Conservation (phyloP, 2,113 vertebrate species). For the Periophthalmus modestus region DNA sequence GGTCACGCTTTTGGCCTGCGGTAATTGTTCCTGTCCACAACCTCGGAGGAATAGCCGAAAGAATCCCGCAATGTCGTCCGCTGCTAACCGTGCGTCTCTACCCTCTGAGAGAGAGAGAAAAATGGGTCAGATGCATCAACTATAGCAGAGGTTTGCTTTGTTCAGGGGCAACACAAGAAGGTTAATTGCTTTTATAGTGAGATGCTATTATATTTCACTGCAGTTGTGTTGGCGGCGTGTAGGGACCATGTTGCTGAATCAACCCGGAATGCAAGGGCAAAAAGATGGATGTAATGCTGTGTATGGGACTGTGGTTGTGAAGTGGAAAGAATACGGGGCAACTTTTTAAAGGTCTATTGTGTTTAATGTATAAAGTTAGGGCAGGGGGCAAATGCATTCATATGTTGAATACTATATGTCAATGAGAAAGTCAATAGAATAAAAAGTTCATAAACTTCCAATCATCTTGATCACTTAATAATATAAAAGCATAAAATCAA, state of each 20-base stretch:
- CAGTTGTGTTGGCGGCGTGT: constrained; percentile 15
- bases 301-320: neutral
- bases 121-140: constrained; percentile 33
- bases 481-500: too few relatives aligned
- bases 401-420: too few relatives aligned
- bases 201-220: constrained; percentile 46
- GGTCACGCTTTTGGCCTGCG: constrained; percentile 34
- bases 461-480: neutral
- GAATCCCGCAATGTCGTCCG: constrained; percentile 31
- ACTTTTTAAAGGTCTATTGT: neutral
- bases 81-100: constrained; percentile 42
- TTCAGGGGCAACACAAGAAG: constrained; percentile 40
- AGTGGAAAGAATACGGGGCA: neutral
- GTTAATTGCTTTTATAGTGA: constrained; percentile 54
- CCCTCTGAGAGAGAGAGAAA: constrained; percentile 20
- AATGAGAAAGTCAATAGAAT: too few relatives aligned
- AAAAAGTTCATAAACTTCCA: too few relatives aligned
- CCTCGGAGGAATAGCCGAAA: constrained; percentile 41
- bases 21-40: constrained; percentile 50
- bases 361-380: neutral
- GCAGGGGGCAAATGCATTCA: neutral
- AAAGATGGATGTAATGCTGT: constrained; percentile 11
- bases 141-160: constrained; percentile 43
- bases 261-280: constrained; percentile 27
- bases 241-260: constrained; percentile 5